Evolutionary conservation across 2,888 invertebrate species (phyloP), one percentile per base, ranked within the genome.

Genomic region (Perizoma affinitatum): DNA sequence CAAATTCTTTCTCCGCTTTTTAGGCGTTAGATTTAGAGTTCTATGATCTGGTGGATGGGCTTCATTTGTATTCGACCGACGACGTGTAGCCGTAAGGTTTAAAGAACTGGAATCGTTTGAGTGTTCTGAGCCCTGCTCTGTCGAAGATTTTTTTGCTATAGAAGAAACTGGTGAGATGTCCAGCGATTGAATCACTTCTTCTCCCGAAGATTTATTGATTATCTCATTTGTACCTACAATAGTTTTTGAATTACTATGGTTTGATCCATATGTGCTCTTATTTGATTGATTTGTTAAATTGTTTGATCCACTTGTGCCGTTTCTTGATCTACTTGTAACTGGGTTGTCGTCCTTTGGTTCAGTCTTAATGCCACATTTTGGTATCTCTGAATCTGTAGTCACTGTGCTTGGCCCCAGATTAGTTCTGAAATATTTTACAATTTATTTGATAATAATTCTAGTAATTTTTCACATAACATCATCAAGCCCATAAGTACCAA

Each of bases 1-100:
- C 10, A 75, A 59, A 36, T 61, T 69, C 50, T 65, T 74, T 38
- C 50, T 58, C 42, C 59, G 69, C 58, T 71, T 73, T n/a, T 58
- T 65, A 6, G 69, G 65, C 36, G 64, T 63, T 11, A 11, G 36
- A 49, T 34, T 33, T 22, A 44, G n/a, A 5, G 51, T 9, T 46
- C 9, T n/a, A 5, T 45, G 55, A 34, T 8, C 34, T 10, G 38
- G 7, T 6, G 22, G 1, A 22, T 33, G 36, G 3, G 9, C 11
- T 10, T 11, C 43, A 5, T 11, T 11, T 11, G 52, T 58, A 38
- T 38, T 38, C 38, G 7, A 38, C 7, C 7, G 38, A 49, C n/a
- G n/a, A 10, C 45, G 43, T 44, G 51, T 63, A 10, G 53, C 52
- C 8, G 9, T 49, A 36, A 5, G 22, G 33, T 49, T 43, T 45